phyloP scores from a whole-genome alignment of 2,888 invertebrate genomes.

The Stenodema calcarata region DNA sequence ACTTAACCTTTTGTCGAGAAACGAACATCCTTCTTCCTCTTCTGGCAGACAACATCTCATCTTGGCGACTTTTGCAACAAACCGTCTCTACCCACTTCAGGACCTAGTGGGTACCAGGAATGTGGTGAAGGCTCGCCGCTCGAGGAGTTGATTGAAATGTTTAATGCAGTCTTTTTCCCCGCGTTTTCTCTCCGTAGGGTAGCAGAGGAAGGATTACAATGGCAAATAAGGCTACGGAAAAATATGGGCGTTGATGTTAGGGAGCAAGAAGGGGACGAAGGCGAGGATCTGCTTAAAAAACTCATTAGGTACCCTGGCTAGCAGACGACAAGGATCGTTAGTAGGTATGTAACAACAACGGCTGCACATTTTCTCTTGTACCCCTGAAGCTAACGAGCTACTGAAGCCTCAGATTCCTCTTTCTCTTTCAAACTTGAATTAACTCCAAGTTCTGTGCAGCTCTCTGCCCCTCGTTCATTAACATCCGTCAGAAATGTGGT shows the following conservation, averaged over 20 bases:
- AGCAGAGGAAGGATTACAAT: constrained; percentile 7
- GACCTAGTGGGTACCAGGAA: neutral
- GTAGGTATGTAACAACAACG: constrained; percentile 31
- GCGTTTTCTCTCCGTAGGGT: neutral
- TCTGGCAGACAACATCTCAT: constrained; percentile 6
- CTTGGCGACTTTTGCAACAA: neutral
- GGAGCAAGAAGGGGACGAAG: neutral
- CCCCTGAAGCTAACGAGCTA: constrained; percentile 25
- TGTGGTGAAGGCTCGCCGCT: neutral
- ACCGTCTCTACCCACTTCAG: neutral
- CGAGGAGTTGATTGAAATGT: neutral
- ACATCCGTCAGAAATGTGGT: neutral
- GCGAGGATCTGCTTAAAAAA: constrained; percentile 21
- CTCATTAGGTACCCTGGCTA: constrained; percentile 25
- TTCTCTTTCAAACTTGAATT: constrained; percentile 26
- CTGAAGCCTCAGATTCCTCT: constrained; percentile 11
- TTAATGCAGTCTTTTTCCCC: constrained; percentile 9
- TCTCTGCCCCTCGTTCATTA: constrained; percentile 11
- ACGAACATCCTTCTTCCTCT: constrained; percentile 2
- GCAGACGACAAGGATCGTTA: constrained; percentile 32
- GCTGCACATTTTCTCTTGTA: constrained; percentile 19
- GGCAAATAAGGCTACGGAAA: neutral
- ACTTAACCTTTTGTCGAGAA: constrained; percentile 11
- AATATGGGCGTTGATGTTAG: neutral
- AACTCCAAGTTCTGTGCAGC: neutral